Evolutionary conservation across 2,797 vertebrate genomes (phyloP).

Genomic region (Nannoperca obscura): DNA sequence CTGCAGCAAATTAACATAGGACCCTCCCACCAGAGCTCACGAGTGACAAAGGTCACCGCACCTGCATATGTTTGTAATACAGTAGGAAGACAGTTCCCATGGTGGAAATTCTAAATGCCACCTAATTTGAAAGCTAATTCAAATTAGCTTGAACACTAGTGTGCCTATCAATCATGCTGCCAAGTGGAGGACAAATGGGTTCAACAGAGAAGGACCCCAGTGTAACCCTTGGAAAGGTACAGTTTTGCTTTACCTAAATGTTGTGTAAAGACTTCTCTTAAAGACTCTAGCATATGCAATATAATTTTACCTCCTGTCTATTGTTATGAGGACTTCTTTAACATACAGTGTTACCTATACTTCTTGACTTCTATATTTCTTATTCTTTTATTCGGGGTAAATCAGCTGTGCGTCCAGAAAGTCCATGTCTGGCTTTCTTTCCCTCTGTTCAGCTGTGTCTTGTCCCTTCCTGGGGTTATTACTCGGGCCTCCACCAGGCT

Average conservation of each 20-base stretch:
- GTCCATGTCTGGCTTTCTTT: slow-evolving; percentile 29
- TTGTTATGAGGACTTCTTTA: background rate
- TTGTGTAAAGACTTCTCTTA: background rate
- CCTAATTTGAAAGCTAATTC: slow-evolving; percentile 58
- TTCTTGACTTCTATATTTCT: background rate
- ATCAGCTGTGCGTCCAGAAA: slow-evolving; percentile 40
- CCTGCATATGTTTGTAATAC: slow-evolving; percentile 55
- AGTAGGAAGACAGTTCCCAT: slow-evolving; percentile 42
- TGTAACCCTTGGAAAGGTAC: background rate
- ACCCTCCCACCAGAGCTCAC: slow-evolving; percentile 36
- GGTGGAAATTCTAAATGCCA: slow-evolving; percentile 61
- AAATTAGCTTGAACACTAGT: slow-evolving; percentile 54
- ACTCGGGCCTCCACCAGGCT: slow-evolving; percentile 64
- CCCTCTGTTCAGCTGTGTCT: slow-evolving; percentile 46
- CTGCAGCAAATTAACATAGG: slow-evolving; percentile 41
- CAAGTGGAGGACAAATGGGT: slow-evolving; percentile 38
- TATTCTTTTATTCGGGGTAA: background rate
- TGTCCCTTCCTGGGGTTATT: slow-evolving; percentile 70
- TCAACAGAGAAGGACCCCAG: slow-evolving; percentile 5
- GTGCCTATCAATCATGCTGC: slow-evolving; percentile 61
- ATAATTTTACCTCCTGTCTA: too few species aligned
- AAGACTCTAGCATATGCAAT: too few species aligned
- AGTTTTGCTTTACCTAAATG: background rate
- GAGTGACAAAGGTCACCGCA: slow-evolving; percentile 62
- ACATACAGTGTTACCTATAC: background rate